Conservation (phyloP, 1,140 invertebrate species). For the Helicoverpa armigera region DNA sequence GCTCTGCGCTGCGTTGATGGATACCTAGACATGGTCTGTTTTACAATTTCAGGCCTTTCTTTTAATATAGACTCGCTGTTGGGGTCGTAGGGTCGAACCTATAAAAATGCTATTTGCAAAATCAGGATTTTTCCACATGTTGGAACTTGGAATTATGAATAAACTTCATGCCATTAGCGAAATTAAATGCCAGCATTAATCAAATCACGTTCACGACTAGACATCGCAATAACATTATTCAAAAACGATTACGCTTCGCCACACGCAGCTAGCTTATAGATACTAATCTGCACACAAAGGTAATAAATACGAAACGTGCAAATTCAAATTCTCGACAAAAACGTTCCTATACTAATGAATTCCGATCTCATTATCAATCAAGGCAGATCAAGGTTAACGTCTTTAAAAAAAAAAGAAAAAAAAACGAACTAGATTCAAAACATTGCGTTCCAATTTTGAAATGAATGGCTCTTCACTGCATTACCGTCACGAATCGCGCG, state of each 20-base stretch:
- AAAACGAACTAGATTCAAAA: constrained; percentile 28
- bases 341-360: background rate
- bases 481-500: constrained; percentile 30
- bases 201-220: background rate
- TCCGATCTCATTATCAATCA: constrained; percentile 24
- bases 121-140: background rate
- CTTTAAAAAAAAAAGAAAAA: background rate
- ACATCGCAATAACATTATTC: constrained; percentile 14
- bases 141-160: background rate
- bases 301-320: constrained; percentile 1
- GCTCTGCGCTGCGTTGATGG: constrained; percentile 31
- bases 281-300: background rate
- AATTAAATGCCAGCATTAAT: constrained; percentile 8
- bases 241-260: constrained; percentile 22
- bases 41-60: background rate
- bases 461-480: constrained; percentile 18
- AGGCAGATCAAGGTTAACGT: constrained; percentile 32
- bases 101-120: no score
- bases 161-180: background rate
- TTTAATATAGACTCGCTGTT: background rate
- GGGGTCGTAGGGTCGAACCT: no score
- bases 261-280: background rate
- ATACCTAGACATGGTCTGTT: constrained; percentile 44
- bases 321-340: constrained; percentile 1
- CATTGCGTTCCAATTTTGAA: constrained; percentile 26